A percentile compares a stretch with the other conserved stretches of the same genome.
Evolutionary conservation across 2,797 vertebrate genomes (phyloP).

Genomic region (Pantherophis alleghaniensis): DNA sequence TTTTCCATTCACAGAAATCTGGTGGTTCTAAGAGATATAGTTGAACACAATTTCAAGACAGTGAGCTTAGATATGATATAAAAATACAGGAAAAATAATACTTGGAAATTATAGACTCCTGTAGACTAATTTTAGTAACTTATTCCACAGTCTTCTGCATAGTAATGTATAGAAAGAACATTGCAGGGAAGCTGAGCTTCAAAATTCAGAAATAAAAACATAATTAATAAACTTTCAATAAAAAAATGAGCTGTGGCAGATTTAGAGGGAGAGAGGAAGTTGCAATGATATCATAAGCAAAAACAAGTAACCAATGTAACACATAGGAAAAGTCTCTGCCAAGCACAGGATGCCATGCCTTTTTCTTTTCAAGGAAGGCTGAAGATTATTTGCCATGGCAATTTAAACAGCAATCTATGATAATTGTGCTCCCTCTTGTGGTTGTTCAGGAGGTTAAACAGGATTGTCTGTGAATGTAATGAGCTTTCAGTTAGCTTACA

Average conservation of each 20-base stretch:
- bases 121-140: not conserved
- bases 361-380: conserved; percentile 61
- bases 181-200: not conserved
- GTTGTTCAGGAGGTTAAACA: conserved; percentile 1
- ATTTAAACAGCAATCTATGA: conserved; percentile 23
- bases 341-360: conserved; percentile 67
- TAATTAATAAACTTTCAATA: not conserved
- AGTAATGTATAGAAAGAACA: not conserved
- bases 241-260: fast-evolving
- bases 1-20: not conserved
- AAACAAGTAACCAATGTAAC: not conserved
- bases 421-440: conserved; percentile 60
- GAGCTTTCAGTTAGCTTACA: not conserved
- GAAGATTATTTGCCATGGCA: not conserved
- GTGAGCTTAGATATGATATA: not conserved
- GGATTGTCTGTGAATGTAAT: not conserved
- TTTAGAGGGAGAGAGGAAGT: not conserved
- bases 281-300: not conserved
- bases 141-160: not conserved
- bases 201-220: not conserved
- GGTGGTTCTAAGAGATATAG: not conserved
- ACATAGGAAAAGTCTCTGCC: conserved; percentile 16
- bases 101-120: not conserved
- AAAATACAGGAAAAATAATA: not conserved
- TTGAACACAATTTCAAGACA: not conserved